Evolutionary conservation across 2,113 vertebrate genomes (phyloP), one percentile per base, ranked within the genome.

Genomic region (Choloepus hoffmanni): DNA sequence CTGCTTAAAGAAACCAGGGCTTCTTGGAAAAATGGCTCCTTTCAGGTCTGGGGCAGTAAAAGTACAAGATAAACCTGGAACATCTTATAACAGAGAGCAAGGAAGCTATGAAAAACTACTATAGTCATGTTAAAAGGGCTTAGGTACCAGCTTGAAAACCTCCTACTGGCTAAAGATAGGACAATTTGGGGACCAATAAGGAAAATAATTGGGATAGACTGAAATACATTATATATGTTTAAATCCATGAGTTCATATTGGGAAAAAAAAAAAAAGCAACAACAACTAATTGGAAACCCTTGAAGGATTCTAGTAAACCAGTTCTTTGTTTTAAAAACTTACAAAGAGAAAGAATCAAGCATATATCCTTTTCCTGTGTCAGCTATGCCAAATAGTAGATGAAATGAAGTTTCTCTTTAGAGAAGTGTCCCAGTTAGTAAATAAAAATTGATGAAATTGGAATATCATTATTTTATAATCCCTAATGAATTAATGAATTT

Each of bases 371-470:
- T 89, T 48, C 9, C 28, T 73, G 0, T 58, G 53, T 50, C 67
- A 85, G 0, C n/a, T 21, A 13, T 55, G n/a, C 23, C 65, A 94
- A 79, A 73, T 53, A 86, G 45, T 62, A 93, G 30, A 30, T 83
- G 21, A 55, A 36, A 36, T 84, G 60, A 84, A 84, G 50, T 84
- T 85, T 94, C 65, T 89, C 36, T 87, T 82, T 83, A 63, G 82
- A 58, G 21, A 82, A 40, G 10, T 82, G 3, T 95, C 76, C n/a
- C 23, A 93, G 28, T 62, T 84, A 91, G 63, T 83, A 77, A 78
- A 73, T 74, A 76, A 68, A 88, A 83, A 68, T 83, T 60, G 85
- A 68, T 78, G 16, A 88, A 50, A 48, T 73, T 79, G 85, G 55
- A 58, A 36, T 2, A 36, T 36, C 36, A 36, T 36, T 63, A 79